phyloP scores from a whole-genome alignment of 2,797 vertebrate genomes.

The Acanthurus lineatus region DNA sequence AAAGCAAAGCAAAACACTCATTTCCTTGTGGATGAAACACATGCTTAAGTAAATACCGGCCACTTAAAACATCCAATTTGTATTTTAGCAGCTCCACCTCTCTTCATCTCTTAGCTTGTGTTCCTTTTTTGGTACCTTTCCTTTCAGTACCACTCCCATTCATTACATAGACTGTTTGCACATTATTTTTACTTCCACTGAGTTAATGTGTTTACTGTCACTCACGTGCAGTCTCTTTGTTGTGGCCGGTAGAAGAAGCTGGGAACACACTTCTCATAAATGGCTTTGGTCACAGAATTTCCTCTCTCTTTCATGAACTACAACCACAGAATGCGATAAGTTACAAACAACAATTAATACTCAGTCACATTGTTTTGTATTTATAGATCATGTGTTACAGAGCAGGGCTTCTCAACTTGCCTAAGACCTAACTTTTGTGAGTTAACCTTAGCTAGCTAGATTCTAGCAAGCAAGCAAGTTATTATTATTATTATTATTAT shows the following conservation, averaged over 20 bases:
- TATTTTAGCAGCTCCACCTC: background rate
- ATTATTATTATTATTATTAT: too few relatives aligned
- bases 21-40: background rate
- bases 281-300: slow-evolving; percentile 86
- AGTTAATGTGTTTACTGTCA: slow-evolving; percentile 38
- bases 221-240: slow-evolving; percentile 90
- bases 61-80: background rate
- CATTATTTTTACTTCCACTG: slow-evolving; percentile 41
- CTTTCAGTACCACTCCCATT: background rate
- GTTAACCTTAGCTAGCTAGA: too few relatives aligned
- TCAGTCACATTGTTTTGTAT: background rate
- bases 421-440: too few relatives aligned
- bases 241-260: slow-evolving; percentile 89
- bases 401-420: background rate
- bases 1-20: slow-evolving; percentile 26
- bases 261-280: slow-evolving; percentile 91
- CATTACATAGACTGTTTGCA: slow-evolving; percentile 11
- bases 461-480: too few relatives aligned
- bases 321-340: slow-evolving; percentile 54
- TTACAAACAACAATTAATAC: background rate
- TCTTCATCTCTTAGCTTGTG: background rate
- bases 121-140: slow-evolving; percentile 44
- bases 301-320: slow-evolving; percentile 90
- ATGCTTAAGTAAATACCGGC: slow-evolving; percentile 1
- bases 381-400: background rate